Evolutionary conservation across 2,113 vertebrate species (phyloP).

Genomic region (Thermophis baileyi): DNA sequence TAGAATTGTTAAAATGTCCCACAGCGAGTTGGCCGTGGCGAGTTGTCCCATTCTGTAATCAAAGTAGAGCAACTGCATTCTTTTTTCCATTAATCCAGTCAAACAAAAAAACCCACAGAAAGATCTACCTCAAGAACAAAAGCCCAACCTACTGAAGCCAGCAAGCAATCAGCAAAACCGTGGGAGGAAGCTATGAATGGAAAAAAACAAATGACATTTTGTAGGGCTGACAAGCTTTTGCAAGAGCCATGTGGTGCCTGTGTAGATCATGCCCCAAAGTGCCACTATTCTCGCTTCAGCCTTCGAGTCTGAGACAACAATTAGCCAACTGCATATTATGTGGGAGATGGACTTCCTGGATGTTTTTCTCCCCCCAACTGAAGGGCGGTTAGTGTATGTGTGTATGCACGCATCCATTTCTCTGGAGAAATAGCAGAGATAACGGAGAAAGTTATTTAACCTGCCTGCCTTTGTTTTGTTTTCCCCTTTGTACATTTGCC

Average conservation of each 20-base stretch:
- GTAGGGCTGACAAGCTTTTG: neutral
- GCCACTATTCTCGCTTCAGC: neutral
- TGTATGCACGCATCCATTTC: neutral
- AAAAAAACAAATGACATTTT: neutral
- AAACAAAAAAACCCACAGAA: neutral
- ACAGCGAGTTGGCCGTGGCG: too few relatives aligned
- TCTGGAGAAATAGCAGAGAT: neutral
- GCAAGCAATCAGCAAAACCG: neutral
- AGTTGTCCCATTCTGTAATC: too few relatives aligned
- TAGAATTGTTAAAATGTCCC: too few relatives aligned
- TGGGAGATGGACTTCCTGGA: neutral
- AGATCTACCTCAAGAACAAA: neutral
- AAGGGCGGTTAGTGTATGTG: neutral
- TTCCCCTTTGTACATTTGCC: neutral
- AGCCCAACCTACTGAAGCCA: neutral
- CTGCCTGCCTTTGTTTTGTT: neutral
- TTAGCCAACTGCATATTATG: neutral
- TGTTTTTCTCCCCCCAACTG: too few relatives aligned
- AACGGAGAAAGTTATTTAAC: neutral
- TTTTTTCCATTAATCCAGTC: neutral
- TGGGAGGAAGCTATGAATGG: neutral
- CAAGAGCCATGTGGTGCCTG: neutral
- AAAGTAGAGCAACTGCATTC: neutral
- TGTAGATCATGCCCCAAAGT: neutral
- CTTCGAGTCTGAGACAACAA: neutral